Percentiles rank a stretch among this genome's conserved stretches.
Evolutionary conservation across 1,140 invertebrate species (phyloP).

Genomic region (Hylyphantes graminicola): DNA sequence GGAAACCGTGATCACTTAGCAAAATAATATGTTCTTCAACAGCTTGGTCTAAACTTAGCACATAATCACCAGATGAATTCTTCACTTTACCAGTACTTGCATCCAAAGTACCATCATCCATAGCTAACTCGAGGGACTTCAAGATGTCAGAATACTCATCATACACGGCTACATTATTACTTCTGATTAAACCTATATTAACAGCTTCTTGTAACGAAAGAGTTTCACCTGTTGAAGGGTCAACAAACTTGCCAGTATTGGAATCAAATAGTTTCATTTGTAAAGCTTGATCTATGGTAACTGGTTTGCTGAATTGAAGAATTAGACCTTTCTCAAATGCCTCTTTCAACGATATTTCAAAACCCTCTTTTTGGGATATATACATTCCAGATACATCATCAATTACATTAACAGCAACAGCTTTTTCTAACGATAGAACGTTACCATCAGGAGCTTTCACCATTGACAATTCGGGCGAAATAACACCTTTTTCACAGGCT

Average conservation of each 20-base stretch:
- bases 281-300: conserved; percentile 82
- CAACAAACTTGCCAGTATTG: conserved; percentile 82
- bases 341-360: conserved; percentile 73
- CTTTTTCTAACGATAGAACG: conserved; percentile 80
- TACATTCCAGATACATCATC: conserved; percentile 80
- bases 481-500: conserved; percentile 77
- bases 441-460: conserved; percentile 69
- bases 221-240: conserved; percentile 78
- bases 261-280: conserved; percentile 80
- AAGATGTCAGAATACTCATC: conserved; percentile 79
- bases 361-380: conserved; percentile 72
- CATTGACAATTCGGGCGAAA: conserved; percentile 36
- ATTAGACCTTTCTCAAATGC: conserved; percentile 80
- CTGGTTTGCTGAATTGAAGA: conserved; percentile 76
- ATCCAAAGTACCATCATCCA: conserved; percentile 84
- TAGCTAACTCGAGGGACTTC: conserved; percentile 78
- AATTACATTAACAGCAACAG: conserved; percentile 79
- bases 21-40: conserved; percentile 78
- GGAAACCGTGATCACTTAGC: conserved; percentile 78
- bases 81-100: conserved; percentile 79
- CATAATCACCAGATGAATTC: conserved; percentile 80
- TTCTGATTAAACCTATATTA: conserved; percentile 79
- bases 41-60: conserved; percentile 79
- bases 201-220: conserved; percentile 80
- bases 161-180: conserved; percentile 79